These are phyloP conservation scores for Tribolium freemani DNA, from an alignment of 2,888 invertebrate species.

Conservation along the genomic window DNA sequence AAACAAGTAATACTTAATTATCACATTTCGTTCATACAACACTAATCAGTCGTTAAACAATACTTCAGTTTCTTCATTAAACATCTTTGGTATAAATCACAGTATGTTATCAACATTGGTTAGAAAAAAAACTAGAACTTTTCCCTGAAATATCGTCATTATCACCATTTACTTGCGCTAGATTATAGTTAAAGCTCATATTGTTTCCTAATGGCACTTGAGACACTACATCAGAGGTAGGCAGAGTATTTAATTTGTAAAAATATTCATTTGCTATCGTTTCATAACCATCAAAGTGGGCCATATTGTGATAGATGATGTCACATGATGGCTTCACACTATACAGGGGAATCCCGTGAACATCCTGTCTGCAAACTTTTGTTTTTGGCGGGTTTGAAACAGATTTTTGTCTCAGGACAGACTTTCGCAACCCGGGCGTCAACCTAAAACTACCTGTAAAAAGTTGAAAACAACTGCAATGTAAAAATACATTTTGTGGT, in stretches of 20 bases:
- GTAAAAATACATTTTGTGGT: conserved; percentile 73
- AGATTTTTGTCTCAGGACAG: conserved; percentile 12
- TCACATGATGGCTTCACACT: neutral
- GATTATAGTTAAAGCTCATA: conserved; percentile 32
- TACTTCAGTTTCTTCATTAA: neutral
- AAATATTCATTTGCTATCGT: neutral
- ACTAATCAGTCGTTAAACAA: conserved; percentile 7
- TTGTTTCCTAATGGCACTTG: conserved; percentile 38
- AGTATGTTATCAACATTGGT: conserved; percentile 7
- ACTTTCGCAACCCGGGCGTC: neutral
- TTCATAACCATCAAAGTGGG: conserved; percentile 1
- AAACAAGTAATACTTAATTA: conserved; percentile 8
- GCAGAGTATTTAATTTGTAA: conserved; percentile 3
- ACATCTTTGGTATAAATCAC: conserved; percentile 24
- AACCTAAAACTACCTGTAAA: neutral
- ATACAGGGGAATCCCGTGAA: conserved; percentile 9
- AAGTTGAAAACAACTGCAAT: neutral
- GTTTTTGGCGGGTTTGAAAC: neutral
- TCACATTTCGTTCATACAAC: neutral
- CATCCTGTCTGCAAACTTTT: neutral
- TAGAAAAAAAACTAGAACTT: conserved; percentile 12
- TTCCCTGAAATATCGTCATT: conserved; percentile 22
- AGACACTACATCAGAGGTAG: conserved; percentile 19
- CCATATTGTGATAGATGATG: neutral
- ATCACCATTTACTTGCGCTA: neutral